Percentiles rank a stretch among this genome's conserved stretches.
Evolutionary conservation across 2,797 vertebrate species (phyloP).

Genomic region (Cryptoprocta ferox): DNA sequence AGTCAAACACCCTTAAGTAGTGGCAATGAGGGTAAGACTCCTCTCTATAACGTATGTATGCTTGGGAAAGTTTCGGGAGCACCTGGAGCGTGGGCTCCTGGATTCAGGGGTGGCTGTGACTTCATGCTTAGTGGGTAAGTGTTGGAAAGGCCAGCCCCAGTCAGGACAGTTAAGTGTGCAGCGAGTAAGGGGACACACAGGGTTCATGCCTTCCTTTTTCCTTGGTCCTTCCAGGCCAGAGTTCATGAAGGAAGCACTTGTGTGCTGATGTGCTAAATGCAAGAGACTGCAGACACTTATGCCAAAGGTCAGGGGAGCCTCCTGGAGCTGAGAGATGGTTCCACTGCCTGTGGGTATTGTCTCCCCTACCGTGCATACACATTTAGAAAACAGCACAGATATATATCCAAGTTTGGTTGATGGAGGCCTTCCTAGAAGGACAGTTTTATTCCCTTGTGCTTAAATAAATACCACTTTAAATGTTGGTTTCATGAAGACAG

Average conservation of each 20-base stretch:
- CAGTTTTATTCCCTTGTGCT: neutral
- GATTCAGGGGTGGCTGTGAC: neutral
- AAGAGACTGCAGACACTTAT: neutral
- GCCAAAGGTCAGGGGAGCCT: neutral
- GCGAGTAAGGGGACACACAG: neutral
- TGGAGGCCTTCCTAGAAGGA: slow-evolving; percentile 30
- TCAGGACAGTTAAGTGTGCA: neutral
- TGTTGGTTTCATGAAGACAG: neutral
- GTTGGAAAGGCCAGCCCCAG: neutral
- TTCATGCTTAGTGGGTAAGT: neutral
- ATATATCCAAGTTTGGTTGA: neutral
- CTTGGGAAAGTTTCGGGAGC: neutral
- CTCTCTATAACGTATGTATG: neutral
- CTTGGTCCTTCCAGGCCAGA: neutral
- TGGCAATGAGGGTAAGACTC: neutral
- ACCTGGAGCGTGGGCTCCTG: neutral
- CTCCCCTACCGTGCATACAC: neutral
- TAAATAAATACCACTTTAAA: neutral
- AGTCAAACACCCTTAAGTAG: neutral
- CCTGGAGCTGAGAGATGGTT: neutral
- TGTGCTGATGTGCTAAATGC: neutral
- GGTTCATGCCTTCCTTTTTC: neutral
- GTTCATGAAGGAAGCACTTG: neutral
- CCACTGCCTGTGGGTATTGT: neutral
- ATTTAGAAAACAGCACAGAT: neutral